Conservation (phyloP, 1,140 invertebrate species). For the Aphaenogaster floridana region DNA sequence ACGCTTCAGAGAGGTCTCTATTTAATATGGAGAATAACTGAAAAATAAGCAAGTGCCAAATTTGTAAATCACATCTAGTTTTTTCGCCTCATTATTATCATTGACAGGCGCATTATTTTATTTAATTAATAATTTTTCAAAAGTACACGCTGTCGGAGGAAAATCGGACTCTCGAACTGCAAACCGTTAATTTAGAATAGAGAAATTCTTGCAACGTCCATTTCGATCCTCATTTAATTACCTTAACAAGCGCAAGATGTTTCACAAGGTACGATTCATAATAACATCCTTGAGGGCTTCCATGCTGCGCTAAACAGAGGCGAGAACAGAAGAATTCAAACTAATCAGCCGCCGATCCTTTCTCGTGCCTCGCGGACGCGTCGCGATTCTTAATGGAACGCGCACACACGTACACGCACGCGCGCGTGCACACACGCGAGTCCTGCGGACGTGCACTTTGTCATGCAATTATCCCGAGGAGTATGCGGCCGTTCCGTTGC, state of each 20-base stretch:
- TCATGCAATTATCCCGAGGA: constrained; percentile 60
- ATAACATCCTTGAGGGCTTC: constrained; percentile 13
- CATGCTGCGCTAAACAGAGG: constrained; percentile 41
- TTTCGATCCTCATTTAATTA: background rate
- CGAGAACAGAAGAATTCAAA: constrained; percentile 43
- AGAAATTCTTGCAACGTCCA: background rate
- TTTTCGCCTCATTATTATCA: background rate
- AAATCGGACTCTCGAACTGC: background rate
- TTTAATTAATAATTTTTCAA: background rate
- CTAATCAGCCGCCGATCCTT: constrained; percentile 43
- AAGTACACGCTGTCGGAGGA: background rate
- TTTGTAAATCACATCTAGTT: background rate
- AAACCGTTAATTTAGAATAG: background rate
- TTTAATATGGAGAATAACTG: background rate
- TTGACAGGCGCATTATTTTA: background rate
- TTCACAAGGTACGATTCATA: constrained; percentile 38
- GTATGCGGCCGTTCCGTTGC: constrained; percentile 33
- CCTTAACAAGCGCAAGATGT: background rate
- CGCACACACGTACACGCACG: constrained; percentile 4
- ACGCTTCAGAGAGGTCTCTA: background rate
- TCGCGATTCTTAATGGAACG: constrained; percentile 58
- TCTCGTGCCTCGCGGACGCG: constrained; percentile 46
- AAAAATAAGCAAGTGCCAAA: background rate
- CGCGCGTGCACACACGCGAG: constrained; percentile 53
- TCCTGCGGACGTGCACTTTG: constrained; percentile 53